Evolutionary conservation across 2,113 vertebrate genomes (phyloP).

Genomic region (Felis catus): DNA sequence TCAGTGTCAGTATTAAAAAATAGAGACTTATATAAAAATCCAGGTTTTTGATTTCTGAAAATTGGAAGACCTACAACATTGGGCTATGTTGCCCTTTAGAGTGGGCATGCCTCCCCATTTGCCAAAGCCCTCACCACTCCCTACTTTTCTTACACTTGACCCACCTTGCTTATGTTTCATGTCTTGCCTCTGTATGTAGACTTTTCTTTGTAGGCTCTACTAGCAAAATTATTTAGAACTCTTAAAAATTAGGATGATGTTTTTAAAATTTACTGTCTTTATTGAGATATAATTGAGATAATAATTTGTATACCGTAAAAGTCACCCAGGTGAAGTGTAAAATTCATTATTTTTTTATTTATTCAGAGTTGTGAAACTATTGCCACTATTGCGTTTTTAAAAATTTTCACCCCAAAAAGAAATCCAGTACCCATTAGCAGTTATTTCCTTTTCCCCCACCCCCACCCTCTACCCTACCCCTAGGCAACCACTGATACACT

Average conservation of each 20-base stretch:
- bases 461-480: not conserved
- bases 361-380: not conserved
- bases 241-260: not conserved
- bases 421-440: not conserved
- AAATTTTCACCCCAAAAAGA: not conserved
- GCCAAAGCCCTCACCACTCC: not conserved
- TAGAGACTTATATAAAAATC: not conserved
- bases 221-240: conserved; percentile 13
- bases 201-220: not conserved
- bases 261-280: not conserved
- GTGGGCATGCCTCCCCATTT: not conserved
- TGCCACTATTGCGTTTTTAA: not conserved
- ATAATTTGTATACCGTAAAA: not conserved
- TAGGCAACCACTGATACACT: not conserved
- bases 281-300: not conserved
- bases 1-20: conserved; percentile 9
- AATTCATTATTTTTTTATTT: not conserved
- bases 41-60: not conserved
- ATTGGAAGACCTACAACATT: not conserved
- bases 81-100: not conserved
- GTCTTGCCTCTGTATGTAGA: not conserved
- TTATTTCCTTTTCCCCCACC: not conserved
- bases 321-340: not conserved
- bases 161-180: not conserved
- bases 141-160: not conserved